phyloP scores from a whole-genome alignment of 2,797 vertebrate genomes.

The Numenius phaeopus region DNA sequence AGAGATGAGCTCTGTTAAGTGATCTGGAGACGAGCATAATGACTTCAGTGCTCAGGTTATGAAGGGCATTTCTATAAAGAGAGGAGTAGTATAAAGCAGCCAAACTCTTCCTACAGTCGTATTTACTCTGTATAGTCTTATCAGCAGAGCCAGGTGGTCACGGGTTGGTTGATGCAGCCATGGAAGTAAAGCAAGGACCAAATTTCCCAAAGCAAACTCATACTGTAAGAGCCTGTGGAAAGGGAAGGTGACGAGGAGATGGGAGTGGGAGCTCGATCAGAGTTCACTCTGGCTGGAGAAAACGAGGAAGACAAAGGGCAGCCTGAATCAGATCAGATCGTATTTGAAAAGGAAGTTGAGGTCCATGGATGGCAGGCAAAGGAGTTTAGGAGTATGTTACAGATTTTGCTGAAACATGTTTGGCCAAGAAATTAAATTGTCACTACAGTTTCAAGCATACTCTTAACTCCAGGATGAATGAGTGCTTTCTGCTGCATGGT shows the following conservation, averaged over 20 bases:
- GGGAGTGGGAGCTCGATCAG: not conserved
- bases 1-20: slow-evolving; percentile 42
- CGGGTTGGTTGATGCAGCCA: not conserved
- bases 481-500: not conserved
- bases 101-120: not conserved
- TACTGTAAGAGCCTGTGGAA: not conserved
- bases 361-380: not conserved
- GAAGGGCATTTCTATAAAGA: slow-evolving; percentile 52
- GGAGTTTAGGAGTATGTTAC: not conserved
- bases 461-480: not conserved
- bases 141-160: not conserved
- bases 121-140: not conserved
- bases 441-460: not conserved
- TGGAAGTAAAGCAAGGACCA: not conserved
- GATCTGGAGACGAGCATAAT: slow-evolving; percentile 21
- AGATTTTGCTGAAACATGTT: not conserved
- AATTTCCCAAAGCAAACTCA: not conserved
- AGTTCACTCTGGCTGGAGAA: not conserved
- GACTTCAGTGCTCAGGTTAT: not conserved
- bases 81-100: not conserved
- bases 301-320: not conserved
- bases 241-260: not conserved
- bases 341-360: not conserved
- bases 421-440: not conserved
- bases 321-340: not conserved